These are phyloP conservation scores for Eulithis prunata DNA, from an alignment of 2,888 invertebrate species.

Conservation along the genomic window DNA sequence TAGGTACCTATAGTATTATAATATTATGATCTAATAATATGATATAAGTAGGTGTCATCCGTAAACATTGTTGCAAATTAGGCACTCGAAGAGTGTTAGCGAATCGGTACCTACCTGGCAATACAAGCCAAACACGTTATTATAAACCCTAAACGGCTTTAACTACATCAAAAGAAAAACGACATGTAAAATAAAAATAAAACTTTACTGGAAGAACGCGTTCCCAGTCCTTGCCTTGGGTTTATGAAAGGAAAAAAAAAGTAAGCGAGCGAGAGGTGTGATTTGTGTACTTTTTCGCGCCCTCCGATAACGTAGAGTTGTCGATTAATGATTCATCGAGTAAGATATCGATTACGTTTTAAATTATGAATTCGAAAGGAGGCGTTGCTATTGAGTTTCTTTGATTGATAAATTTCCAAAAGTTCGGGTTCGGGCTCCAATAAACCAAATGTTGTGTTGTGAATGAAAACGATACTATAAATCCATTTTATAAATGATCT, in stretches of 20 bases:
- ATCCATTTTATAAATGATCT: background rate
- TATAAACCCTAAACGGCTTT: conserved; percentile 62
- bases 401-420: conserved; percentile 31
- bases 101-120: conserved; percentile 10
- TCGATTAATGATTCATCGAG: conserved; percentile 66
- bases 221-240: conserved; percentile 56
- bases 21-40: no score
- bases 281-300: conserved; percentile 79
- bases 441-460: conserved; percentile 20
- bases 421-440: conserved; percentile 13
- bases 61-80: conserved; percentile 34
- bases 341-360: conserved; percentile 65
- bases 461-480: conserved; percentile 4
- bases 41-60: background rate
- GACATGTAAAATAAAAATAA: conserved; percentile 49
- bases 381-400: conserved; percentile 40
- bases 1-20: no score
- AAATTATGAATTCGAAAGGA: conserved; percentile 46
- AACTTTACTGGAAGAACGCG: conserved; percentile 62
- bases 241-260: conserved; percentile 54
- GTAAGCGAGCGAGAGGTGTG: conserved; percentile 68
- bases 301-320: conserved; percentile 64
- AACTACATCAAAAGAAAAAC: conserved; percentile 56
- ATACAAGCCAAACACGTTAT: conserved; percentile 44
- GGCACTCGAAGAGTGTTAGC: conserved; percentile 19